These are phyloP conservation scores for Australoheros facetus DNA, from an alignment of 2,797 vertebrate species.

Conservation along the genomic window DNA sequence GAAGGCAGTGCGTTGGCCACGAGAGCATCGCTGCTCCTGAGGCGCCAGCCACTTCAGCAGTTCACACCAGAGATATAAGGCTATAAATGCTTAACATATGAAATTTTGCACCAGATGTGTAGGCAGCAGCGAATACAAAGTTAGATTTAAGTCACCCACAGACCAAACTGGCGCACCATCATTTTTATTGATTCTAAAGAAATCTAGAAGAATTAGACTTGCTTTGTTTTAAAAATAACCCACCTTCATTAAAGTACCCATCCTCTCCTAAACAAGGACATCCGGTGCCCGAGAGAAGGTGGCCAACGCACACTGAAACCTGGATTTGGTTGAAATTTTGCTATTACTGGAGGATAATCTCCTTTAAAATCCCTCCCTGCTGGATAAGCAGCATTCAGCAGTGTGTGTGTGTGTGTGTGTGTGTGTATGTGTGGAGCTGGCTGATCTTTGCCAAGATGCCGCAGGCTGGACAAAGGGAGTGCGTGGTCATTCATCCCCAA, in stretches of 20 bases:
- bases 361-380: constrained; percentile 34
- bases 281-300: constrained; percentile 9
- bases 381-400: constrained; percentile 37
- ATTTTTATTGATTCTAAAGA: constrained; percentile 7
- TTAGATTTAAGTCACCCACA: constrained; percentile 61
- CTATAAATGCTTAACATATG: constrained; percentile 70
- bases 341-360: constrained; percentile 13
- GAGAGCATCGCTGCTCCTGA: constrained; percentile 13
- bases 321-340: constrained; percentile 37
- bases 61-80: constrained; percentile 58
- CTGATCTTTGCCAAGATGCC: constrained; percentile 27
- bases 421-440: not conserved
- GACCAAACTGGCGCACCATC: constrained; percentile 37
- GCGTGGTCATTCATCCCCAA: constrained; percentile 2
- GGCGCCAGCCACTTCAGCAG: constrained; percentile 12
- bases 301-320: constrained; percentile 30
- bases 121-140: constrained; percentile 79
- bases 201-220: constrained; percentile 24
- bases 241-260: constrained; percentile 20
- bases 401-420: not conserved
- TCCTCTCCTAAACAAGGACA: constrained; percentile 25
- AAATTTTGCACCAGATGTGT: constrained; percentile 82
- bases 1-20: constrained; percentile 62
- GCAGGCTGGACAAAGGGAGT: constrained; percentile 14
- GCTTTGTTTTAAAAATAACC: constrained; percentile 15